These are phyloP conservation scores for Drosophila dives DNA, from an alignment of 2,888 invertebrate genomes.

Conservation along the genomic window DNA sequence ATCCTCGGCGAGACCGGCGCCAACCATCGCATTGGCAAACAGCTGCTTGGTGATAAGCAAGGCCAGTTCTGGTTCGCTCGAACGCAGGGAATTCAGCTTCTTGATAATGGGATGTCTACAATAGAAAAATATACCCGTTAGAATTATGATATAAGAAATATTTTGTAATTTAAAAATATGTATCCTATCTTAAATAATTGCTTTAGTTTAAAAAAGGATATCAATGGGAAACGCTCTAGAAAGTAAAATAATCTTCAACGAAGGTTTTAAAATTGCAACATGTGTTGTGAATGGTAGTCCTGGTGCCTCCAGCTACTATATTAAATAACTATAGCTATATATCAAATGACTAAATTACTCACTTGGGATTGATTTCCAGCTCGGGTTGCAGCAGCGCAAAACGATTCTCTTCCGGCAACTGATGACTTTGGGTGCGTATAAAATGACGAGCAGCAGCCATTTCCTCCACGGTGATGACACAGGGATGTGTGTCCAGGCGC, in stretches of 20 bases:
- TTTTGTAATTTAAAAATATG: background rate
- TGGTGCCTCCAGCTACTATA: too few relatives aligned
- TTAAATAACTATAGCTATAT: background rate
- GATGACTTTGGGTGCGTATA: slow-evolving; percentile 93
- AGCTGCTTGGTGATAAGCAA: slow-evolving; percentile 94
- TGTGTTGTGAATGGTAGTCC: too few relatives aligned
- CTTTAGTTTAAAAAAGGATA: background rate
- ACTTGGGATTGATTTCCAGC: slow-evolving; percentile 97
- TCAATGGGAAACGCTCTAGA: background rate
- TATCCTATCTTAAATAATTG: background rate
- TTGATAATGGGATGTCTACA: slow-evolving; percentile 94
- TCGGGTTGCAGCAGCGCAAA: slow-evolving; percentile 95
- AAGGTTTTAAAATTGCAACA: too few relatives aligned
- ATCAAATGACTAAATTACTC: slow-evolving; percentile 68
- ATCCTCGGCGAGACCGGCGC: slow-evolving; percentile 96
- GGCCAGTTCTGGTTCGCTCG: slow-evolving; percentile 92
- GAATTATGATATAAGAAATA: background rate
- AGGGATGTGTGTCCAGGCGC: slow-evolving; percentile 95
- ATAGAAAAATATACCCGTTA: background rate
- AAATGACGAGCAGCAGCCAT: slow-evolving; percentile 99
- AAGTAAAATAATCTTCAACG: background rate
- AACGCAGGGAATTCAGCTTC: slow-evolving; percentile 91
- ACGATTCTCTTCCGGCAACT: slow-evolving; percentile 92
- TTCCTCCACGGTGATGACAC: slow-evolving; percentile 97
- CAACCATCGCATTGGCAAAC: slow-evolving; percentile 97